These are phyloP conservation scores for Phalacrocorax pelagicus DNA, from an alignment of 2,113 vertebrate species.

Conservation along the genomic window DNA sequence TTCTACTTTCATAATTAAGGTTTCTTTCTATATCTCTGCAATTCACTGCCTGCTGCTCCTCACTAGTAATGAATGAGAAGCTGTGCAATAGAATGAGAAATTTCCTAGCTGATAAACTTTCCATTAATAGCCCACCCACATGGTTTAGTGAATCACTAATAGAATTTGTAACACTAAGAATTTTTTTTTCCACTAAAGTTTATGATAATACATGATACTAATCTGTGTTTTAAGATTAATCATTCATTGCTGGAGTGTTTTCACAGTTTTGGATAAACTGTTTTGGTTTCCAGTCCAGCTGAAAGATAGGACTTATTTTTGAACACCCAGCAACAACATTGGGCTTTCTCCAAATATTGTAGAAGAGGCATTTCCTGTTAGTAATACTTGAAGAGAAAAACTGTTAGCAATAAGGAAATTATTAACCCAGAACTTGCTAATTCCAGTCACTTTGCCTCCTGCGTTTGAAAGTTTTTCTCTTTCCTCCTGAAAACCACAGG, in stretches of 20 bases:
- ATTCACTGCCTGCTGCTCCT: neutral
- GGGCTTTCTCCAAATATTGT: neutral
- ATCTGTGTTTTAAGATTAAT: neutral
- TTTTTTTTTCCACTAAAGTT: neutral
- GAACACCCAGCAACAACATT: neutral
- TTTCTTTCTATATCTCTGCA: neutral
- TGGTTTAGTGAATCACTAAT: neutral
- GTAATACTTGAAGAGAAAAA: neutral
- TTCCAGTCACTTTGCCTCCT: neutral
- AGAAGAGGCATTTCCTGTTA: neutral
- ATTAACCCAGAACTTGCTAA: neutral
- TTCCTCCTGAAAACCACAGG: neutral
- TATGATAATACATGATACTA: neutral
- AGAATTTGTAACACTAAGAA: neutral
- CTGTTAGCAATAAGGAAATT: neutral
- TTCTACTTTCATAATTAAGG: neutral
- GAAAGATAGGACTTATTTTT: neutral
- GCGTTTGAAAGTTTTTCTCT: neutral
- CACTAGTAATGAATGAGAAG: neutral
- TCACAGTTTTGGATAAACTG: neutral
- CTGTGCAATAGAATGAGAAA: neutral
- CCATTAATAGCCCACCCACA: neutral
- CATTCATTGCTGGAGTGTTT: neutral
- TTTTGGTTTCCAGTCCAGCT: neutral
- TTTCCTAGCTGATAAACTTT: slow-evolving; percentile 18